Percentiles rank a stretch among this genome's conserved stretches.
phyloP scores from a whole-genome alignment of 2,797 vertebrate genomes.

The Leptatherina wallacei region DNA sequence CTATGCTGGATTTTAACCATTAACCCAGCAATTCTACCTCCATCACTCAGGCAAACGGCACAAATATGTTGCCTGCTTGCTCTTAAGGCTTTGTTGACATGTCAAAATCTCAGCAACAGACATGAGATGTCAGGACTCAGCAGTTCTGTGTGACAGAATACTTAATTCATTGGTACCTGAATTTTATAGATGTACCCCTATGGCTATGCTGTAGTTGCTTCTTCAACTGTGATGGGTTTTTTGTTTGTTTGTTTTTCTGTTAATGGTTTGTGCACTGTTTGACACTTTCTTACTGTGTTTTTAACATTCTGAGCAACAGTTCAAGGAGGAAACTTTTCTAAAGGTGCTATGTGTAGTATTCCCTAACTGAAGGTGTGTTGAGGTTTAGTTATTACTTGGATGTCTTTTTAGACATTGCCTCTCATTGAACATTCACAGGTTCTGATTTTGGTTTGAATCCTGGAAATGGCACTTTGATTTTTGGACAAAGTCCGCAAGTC shows the following conservation, averaged over 20 bases:
- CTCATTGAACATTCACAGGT: slow-evolving; percentile 9
- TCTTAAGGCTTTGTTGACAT: slow-evolving; percentile 47
- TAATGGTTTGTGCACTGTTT: slow-evolving; percentile 57
- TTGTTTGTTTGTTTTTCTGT: slow-evolving; percentile 14
- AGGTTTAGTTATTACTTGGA: slow-evolving; percentile 42
- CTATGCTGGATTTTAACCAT: slow-evolving; percentile 58
- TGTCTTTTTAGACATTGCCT: slow-evolving; percentile 33
- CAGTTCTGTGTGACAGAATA: slow-evolving; percentile 47
- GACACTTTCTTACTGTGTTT: slow-evolving; percentile 54
- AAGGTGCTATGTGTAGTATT: slow-evolving; percentile 80
- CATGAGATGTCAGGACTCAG: slow-evolving; percentile 42
- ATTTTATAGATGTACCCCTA: slow-evolving; percentile 55
- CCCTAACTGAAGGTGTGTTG: slow-evolving; percentile 29
- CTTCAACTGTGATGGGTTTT: slow-evolving; percentile 56
- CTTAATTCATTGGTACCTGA: slow-evolving; percentile 36
- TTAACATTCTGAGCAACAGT: slow-evolving; percentile 47
- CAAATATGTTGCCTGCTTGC: slow-evolving; percentile 32
- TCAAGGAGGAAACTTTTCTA: slow-evolving; percentile 49
- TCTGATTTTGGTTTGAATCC: slow-evolving; percentile 19
- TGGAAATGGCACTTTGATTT: slow-evolving; percentile 30
- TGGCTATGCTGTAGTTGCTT: slow-evolving; percentile 69
- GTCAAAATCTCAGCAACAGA: slow-evolving; percentile 53
- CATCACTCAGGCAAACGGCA: slow-evolving; percentile 69
- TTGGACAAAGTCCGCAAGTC: slow-evolving; percentile 20
- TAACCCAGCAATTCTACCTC: slow-evolving; percentile 76